phyloP scores from a whole-genome alignment of 2,888 invertebrate genomes.

The Teleogryllus oceanicus region DNA sequence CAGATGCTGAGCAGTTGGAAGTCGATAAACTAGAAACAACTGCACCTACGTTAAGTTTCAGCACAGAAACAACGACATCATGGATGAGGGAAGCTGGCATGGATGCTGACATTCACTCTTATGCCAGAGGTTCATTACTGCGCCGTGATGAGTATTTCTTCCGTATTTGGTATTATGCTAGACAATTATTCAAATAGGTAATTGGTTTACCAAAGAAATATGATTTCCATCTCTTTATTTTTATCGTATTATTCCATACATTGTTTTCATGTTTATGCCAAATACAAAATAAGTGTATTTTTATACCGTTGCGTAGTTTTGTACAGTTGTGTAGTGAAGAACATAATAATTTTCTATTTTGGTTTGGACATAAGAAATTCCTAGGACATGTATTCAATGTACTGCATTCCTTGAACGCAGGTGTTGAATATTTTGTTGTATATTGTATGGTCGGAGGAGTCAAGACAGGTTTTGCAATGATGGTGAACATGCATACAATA shows the following conservation, averaged over 20 bases:
- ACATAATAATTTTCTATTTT: too few species aligned
- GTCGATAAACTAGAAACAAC: slow-evolving; percentile 71
- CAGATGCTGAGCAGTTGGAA: slow-evolving; percentile 54
- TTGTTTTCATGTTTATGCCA: not conserved
- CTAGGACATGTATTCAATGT: too few species aligned
- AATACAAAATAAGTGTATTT: not conserved
- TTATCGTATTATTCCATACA: not conserved
- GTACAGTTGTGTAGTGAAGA: too few species aligned
- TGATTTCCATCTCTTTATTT: not conserved
- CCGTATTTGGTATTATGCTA: slow-evolving; percentile 85
- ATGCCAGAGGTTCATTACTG: slow-evolving; percentile 79
- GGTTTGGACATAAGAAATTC: too few species aligned
- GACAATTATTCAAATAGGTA: slow-evolving; percentile 73
- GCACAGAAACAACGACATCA: slow-evolving; percentile 88
- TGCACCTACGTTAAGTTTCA: slow-evolving; percentile 70
- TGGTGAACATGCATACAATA: too few species aligned
- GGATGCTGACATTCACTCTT: slow-evolving; percentile 88
- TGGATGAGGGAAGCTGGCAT: slow-evolving; percentile 92
- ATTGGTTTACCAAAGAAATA: not conserved
- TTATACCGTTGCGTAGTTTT: not conserved
- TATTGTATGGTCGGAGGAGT: too few species aligned
- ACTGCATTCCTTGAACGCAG: too few species aligned
- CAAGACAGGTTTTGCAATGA: too few species aligned
- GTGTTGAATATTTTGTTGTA: too few species aligned
- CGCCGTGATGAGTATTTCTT: slow-evolving; percentile 93